phyloP scores from a whole-genome alignment of 1,140 invertebrate species.

The Maconellicoccus hirsutus region DNA sequence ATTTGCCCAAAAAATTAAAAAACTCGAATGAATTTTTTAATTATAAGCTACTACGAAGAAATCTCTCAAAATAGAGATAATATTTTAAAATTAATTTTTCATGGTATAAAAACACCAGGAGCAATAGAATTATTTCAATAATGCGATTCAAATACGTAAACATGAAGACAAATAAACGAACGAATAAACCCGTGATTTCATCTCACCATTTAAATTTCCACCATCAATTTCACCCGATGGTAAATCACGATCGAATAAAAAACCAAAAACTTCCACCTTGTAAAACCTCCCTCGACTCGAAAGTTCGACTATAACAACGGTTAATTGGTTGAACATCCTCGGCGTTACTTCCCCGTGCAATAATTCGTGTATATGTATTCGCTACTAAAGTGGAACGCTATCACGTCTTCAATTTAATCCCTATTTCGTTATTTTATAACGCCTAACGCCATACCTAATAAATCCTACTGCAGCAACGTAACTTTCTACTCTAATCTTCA shows the following conservation, averaged over 20 bases:
- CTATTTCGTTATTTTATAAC: constrained; percentile 9
- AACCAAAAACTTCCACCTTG: neutral
- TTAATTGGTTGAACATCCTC: neutral
- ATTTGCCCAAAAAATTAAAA: too few species aligned
- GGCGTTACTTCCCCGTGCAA: neutral
- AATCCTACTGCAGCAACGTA: neutral
- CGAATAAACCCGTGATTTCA: too few species aligned
- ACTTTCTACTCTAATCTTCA: constrained; percentile 4
- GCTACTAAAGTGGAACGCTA: neutral
- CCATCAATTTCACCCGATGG: too few species aligned
- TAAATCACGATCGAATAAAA: neutral
- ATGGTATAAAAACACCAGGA: too few species aligned
- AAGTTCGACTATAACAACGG: neutral
- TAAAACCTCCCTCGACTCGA: neutral
- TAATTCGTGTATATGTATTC: neutral
- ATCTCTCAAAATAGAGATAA: too few species aligned
- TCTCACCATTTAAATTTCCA: too few species aligned
- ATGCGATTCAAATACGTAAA: too few species aligned
- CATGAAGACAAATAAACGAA: too few species aligned
- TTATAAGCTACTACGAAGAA: too few species aligned
- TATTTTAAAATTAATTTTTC: too few species aligned
- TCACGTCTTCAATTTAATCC: constrained; percentile 8
- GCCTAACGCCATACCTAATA: constrained; percentile 7
- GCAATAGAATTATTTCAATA: too few species aligned
- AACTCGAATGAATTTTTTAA: too few species aligned